Conservation (phyloP, 2,888 invertebrate species). For the Junonia oenone region DNA sequence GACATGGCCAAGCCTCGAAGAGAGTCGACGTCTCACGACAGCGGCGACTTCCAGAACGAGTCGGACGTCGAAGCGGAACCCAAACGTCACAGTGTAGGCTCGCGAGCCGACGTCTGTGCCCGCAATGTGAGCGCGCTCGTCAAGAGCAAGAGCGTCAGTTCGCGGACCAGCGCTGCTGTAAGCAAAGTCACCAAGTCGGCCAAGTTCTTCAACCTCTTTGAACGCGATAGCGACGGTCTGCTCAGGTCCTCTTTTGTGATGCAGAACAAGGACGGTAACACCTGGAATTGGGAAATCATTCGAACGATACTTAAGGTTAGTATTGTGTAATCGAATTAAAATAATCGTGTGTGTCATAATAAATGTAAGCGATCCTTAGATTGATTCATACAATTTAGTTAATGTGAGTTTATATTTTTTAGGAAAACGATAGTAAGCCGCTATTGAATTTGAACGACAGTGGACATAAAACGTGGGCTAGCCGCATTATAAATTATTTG, state of each 20-base stretch:
- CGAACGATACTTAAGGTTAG: constrained; percentile 87
- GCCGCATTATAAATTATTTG: constrained; percentile 89
- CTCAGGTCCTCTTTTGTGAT: constrained; percentile 91
- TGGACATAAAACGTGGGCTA: constrained; percentile 69
- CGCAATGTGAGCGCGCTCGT: constrained; percentile 68
- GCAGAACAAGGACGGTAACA: constrained; percentile 86
- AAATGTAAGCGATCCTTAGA: too few species aligned
- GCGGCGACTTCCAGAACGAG: constrained; percentile 63
- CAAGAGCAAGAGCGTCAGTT: constrained; percentile 73
- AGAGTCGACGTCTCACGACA: constrained; percentile 43
- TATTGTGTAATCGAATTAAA: neutral
- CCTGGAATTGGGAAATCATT: constrained; percentile 97
- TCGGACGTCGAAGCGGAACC: constrained; percentile 64
- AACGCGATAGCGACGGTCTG: constrained; percentile 82
- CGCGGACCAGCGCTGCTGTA: constrained; percentile 62
- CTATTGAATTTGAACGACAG: constrained; percentile 63
- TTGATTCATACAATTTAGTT: neutral
- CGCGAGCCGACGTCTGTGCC: constrained; percentile 61
- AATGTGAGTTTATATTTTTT: constrained; percentile 23
- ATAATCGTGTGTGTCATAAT: neutral
- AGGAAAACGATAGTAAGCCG: constrained; percentile 56
- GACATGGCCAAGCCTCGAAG: constrained; percentile 50
- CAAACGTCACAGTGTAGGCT: constrained; percentile 66
- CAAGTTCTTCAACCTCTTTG: constrained; percentile 77
- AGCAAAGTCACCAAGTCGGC: constrained; percentile 63